Base-by-base conservation (phyloP, 2,888 invertebrate genomes). In the Rhamphomyia laevipes region DNA sequence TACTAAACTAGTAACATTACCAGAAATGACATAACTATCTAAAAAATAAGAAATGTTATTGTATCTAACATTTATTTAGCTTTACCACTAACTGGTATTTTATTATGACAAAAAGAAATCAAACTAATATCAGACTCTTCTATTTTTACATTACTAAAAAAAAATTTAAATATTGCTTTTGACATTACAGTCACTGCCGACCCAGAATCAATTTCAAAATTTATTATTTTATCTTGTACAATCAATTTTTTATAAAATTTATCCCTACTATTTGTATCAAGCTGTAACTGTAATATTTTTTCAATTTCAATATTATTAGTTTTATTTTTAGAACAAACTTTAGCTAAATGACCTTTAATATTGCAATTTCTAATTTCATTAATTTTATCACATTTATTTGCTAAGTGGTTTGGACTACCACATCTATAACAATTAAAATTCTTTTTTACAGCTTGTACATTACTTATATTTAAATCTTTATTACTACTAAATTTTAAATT, bases 51-150 rank as follows among this genome's bases (percentile, higher is more conserved):
- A 13, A 15, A 15, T 31, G 15, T 35, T 31, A 9, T 7, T 17
- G n/a, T 18, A 45, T 16, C 30, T 16, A 6, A 45, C 35, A 16
- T 45, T 35, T 18, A 45, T 18, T 10, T 13, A 12, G 11, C 17
- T 45, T 45, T 45, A 13, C 35, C 45, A 5, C 13, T 33, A 4
- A 33, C 31, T 6, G 9, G 13, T 13, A 45, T 42, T 42, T 18
- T n/a, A 17, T 18, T n/a, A 4, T 21, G 18, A n/a, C n/a, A 18
- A 23, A 18, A 42, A n/a, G 18, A n/a, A 13, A 42, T n/a, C n/a
- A 23, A 42, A 9, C 17, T 42, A 13, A 42, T 18, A 6, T 42
- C 21, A 17, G 42, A 53, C 47, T 55, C 38, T 43, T 53, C 51
- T 45, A 55, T 48, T 38, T 52, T 31, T 31, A 47, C 37, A 15